A percentile compares a stretch with the other conserved stretches of the same genome.
phyloP scores from a whole-genome alignment of 1,140 invertebrate genomes.

The Whitmania pigra region DNA sequence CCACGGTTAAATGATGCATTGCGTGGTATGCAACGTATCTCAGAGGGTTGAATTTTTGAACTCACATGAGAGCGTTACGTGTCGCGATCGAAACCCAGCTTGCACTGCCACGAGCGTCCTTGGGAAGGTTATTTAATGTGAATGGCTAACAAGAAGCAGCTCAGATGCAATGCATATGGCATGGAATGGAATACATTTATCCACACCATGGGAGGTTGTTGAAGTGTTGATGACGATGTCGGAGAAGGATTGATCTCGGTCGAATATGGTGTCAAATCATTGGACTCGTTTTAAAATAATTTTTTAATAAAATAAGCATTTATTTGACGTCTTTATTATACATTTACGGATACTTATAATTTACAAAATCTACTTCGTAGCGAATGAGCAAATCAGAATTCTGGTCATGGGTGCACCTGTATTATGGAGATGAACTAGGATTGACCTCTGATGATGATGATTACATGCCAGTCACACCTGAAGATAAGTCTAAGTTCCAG shows the following conservation, averaged over 20 bases:
- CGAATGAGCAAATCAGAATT: conserved; percentile 71
- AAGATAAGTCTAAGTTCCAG: conserved; percentile 27
- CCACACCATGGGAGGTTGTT: no score
- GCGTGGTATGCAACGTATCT: no score
- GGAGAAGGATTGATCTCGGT: neutral
- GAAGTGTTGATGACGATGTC: no score
- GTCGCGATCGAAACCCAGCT: no score
- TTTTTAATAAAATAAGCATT: neutral
- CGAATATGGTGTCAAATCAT: neutral
- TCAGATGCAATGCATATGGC: no score
- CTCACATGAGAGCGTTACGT: no score
- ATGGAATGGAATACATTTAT: no score
- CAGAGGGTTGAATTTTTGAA: no score
- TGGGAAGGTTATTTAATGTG: no score
- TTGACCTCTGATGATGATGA: conserved; percentile 84
- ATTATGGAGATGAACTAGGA: conserved; percentile 81
- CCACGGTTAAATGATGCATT: neutral
- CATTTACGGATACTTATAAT: neutral
- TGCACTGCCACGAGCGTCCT: no score
- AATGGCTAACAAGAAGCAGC: no score
- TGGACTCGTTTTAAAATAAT: neutral
- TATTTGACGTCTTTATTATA: neutral
- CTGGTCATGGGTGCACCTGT: conserved; percentile 78
- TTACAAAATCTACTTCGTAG: conserved; percentile 38
- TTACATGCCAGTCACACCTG: conserved; percentile 47